These are phyloP conservation scores for Gorsachius goisagi DNA, from an alignment of 2,113 vertebrate genomes.

Conservation along the genomic window DNA sequence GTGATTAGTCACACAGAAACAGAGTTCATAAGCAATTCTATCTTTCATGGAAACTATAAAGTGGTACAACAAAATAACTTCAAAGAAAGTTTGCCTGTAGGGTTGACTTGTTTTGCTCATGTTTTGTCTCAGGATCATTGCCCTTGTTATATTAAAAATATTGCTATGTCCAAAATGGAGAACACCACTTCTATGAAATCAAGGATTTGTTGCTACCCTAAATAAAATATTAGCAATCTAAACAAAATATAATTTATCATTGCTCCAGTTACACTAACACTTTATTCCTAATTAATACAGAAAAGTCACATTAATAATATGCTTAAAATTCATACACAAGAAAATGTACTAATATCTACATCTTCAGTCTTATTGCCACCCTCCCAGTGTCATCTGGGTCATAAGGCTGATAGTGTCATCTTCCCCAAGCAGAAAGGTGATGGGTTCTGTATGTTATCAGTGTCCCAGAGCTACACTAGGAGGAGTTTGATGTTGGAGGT, in stretches of 20 bases:
- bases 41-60: neutral
- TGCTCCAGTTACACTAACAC: neutral
- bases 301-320: neutral
- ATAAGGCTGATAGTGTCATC: fast-evolving
- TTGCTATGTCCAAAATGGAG: neutral
- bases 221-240: neutral
- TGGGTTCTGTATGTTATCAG: neutral
- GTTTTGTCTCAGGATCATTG: neutral
- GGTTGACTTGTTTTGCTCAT: fast-evolving
- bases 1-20: neutral
- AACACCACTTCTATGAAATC: neutral
- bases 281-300: neutral
- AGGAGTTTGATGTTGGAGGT: neutral
- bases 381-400: neutral
- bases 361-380: neutral
- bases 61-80: neutral
- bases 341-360: neutral
- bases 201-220: neutral
- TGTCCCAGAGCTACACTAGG: neutral
- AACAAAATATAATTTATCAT: neutral
- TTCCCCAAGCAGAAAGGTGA: neutral
- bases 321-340: neutral
- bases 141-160: neutral
- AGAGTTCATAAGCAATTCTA: neutral
- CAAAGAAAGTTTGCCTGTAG: neutral